Percentiles rank a stretch among this genome's conserved stretches.
Conservation (phyloP, 2,797 vertebrate species). For the Anabacerthia variegaticeps region DNA sequence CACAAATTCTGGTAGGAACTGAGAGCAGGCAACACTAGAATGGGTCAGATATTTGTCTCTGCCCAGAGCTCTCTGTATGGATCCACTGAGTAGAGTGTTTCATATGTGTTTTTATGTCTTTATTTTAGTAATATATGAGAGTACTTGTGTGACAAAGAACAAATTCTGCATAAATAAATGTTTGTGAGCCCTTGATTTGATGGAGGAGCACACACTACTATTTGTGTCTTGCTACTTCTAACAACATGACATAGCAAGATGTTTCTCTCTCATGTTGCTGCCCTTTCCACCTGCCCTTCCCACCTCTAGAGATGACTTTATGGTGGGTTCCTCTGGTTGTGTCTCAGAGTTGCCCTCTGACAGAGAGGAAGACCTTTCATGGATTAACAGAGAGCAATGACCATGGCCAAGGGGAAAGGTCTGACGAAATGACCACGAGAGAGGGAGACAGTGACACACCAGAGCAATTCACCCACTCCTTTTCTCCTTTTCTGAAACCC, state of each 20-base stretch:
- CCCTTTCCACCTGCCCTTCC: background rate
- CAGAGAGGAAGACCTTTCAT: background rate
- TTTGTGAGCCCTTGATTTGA: background rate
- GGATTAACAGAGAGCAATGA: background rate
- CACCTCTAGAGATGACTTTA: background rate
- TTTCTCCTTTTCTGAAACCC: background rate
- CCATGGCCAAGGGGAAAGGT: background rate
- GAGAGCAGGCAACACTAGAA: background rate
- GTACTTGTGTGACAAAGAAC: background rate
- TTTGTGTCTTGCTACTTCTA: background rate
- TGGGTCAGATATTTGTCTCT: background rate
- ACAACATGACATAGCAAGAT: accelerated
- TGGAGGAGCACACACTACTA: background rate
- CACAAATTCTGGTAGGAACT: background rate
- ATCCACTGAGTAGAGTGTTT: background rate
- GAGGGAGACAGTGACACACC: background rate
- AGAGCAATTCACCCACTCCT: background rate
- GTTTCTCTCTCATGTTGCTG: background rate
- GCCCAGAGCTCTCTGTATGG: background rate
- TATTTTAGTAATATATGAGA: background rate
- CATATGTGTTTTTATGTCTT: background rate
- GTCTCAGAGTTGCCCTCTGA: background rate
- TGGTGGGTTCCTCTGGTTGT: background rate
- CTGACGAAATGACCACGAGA: background rate
- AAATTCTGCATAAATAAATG: background rate